Evolutionary conservation across 1,140 invertebrate genomes (phyloP).

Genomic region (Carcinoscorpius rotundicauda): DNA sequence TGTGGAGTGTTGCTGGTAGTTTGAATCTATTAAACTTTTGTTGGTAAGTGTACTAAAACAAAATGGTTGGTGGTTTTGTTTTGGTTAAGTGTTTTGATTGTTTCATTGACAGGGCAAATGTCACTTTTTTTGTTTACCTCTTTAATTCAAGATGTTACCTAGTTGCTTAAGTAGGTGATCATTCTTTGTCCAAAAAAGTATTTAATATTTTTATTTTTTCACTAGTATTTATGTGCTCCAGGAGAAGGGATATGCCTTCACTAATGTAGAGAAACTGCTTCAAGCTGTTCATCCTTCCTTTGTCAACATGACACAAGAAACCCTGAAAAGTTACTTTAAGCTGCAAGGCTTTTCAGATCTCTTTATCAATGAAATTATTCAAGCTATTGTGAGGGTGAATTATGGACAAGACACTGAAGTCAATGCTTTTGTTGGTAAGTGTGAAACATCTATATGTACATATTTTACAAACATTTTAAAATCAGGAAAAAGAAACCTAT

Average conservation of each 20-base stretch:
- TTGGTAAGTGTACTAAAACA: no score
- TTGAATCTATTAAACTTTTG: no score
- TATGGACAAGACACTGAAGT: conserved; percentile 48
- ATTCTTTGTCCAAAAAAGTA: conserved; percentile 7
- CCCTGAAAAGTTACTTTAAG: conserved; percentile 34
- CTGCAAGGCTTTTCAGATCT: conserved; percentile 10
- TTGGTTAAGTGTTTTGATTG: no score
- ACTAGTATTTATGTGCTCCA: conserved; percentile 46
- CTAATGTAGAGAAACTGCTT: conserved; percentile 40
- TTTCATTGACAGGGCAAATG: no score
- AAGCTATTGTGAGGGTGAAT: conserved; percentile 42
- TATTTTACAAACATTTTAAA: no score
- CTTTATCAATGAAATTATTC: conserved; percentile 14
- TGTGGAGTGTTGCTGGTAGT: no score
- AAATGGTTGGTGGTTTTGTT: no score
- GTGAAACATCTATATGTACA: no score
- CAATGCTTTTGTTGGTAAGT: conserved; percentile 48
- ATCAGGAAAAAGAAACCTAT: no score
- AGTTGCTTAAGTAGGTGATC: conserved; percentile 3
- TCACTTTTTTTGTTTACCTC: no score
- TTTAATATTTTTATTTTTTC: conserved; percentile 22
- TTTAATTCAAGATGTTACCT: no score
- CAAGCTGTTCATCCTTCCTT: conserved; percentile 40
- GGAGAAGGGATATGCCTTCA: conserved; percentile 38
- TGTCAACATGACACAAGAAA: conserved; percentile 35